phyloP scores from a whole-genome alignment of 2,797 vertebrate genomes.

The Luscinia luscinia region DNA sequence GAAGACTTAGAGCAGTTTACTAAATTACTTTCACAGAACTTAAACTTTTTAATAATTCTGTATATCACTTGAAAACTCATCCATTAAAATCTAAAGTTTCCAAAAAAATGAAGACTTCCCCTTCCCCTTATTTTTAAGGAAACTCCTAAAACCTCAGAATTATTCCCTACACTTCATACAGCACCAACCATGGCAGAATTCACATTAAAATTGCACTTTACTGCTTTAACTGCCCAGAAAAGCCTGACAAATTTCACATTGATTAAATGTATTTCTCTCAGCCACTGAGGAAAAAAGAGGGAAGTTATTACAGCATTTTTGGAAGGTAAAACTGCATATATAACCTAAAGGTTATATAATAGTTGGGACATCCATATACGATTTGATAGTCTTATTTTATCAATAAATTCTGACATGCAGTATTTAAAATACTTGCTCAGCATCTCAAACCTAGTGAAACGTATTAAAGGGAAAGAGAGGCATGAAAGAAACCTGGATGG shows the following conservation, averaged over 20 bases:
- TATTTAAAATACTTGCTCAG: not conserved
- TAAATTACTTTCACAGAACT: not conserved
- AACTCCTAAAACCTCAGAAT: not conserved
- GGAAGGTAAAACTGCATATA: not conserved
- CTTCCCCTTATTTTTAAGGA: not conserved
- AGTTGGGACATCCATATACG: not conserved
- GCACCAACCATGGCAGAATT: not conserved
- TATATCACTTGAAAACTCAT: not conserved
- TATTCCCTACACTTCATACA: not conserved
- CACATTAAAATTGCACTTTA: not conserved
- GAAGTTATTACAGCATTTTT: not conserved
- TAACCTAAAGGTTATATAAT: not conserved
- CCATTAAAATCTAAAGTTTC: not conserved
- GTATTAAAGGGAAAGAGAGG: not conserved
- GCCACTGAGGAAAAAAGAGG: not conserved
- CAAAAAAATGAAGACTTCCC: accelerated
- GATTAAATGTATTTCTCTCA: not conserved
- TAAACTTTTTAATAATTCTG: not conserved
- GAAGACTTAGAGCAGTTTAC: not conserved
- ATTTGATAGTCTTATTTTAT: not conserved
- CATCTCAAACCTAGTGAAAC: not conserved
- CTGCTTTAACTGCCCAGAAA: not conserved
- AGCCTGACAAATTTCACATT: not conserved
- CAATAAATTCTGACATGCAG: not conserved
- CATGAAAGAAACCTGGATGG: not conserved